Base-by-base conservation (phyloP, 1,140 invertebrate genomes). In the Popillia japonica region DNA sequence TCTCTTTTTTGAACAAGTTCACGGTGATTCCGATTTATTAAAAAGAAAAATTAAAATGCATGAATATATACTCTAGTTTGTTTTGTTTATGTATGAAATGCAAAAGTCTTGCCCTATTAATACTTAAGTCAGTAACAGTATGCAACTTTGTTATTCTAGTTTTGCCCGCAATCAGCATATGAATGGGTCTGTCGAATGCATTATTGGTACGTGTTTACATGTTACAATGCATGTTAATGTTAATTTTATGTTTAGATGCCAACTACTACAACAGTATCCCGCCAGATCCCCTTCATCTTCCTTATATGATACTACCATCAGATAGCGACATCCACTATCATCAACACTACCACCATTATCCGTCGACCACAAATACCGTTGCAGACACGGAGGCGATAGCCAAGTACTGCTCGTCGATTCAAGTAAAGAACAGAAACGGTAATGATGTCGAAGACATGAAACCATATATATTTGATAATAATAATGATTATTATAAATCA, bases 91-190 rank as follows among this genome's bases (percentile, higher is more conserved):
- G 27, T 34, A 34, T 34, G 27, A 34, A 34, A 34, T 34, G 27
- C 27, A 34, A 2, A 34, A 34, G 4, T 34, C 1, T 34, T 34
- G 27, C 27, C 4, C 4, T 34, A 34, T 34, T 34, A 34, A 34
- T 1, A 34, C 27, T 1, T 4, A 1, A 34, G 27, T 34, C 27
- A 34, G 27, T 34, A 34, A 34, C 27, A 34, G 27, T 34, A 77
- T 76, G 20, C 64, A 44, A 80, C 64, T 82, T 74, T 41, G 40
- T 77, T 82, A 82, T 83, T 83, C 77, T 83, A 83, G 82, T 83
- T 75, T 81, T 83, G 82, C 82, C 82, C 76, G 77, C 74, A 79
- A 81, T 83, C 82, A 83, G 82, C 82, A 83, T 83, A 78, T 83
- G 80, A 83, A 74, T 79, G 40, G 41, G 41, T 40, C 23, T 41